These are phyloP conservation scores for Calosoma granatense DNA, from an alignment of 1,140 invertebrate genomes.

Conservation along the genomic window DNA sequence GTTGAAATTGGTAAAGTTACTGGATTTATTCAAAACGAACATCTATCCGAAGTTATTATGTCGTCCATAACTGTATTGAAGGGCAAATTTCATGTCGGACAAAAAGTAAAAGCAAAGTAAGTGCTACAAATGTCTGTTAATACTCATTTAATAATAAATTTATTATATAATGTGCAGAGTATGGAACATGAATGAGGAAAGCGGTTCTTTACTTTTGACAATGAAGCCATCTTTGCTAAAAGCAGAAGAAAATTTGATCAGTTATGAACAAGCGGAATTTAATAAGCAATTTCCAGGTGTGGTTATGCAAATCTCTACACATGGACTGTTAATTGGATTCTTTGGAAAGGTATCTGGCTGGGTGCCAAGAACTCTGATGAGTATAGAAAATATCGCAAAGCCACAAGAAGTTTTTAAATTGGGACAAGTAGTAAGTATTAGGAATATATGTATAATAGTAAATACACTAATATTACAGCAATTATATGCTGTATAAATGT, in stretches of 20 bases:
- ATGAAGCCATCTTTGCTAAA: conserved; percentile 46
- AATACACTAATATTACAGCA: conserved; percentile 7
- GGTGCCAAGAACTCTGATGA: conserved; percentile 41
- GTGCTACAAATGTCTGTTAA: not conserved
- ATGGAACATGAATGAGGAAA: conserved; percentile 31
- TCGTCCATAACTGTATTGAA: conserved; percentile 23
- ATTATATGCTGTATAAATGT: no score
- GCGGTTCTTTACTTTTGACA: conserved; percentile 40
- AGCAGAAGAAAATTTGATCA: conserved; percentile 36
- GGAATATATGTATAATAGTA: no score
- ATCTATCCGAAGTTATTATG: conserved; percentile 23
- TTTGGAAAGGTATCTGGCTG: conserved; percentile 47
- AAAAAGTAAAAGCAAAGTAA: conserved; percentile 35
- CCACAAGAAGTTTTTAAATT: conserved; percentile 40
- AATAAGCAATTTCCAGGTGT: conserved; percentile 44
- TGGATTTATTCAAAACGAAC: conserved; percentile 32
- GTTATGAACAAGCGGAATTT: conserved; percentile 37
- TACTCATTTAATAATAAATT: conserved; percentile 7
- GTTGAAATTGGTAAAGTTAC: conserved; percentile 31
- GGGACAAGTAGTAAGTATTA: conserved; percentile 48
- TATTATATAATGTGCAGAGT: conserved; percentile 33
- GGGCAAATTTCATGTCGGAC: conserved; percentile 35
- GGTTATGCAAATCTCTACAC: conserved; percentile 36
- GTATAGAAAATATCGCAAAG: conserved; percentile 33
- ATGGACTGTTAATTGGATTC: conserved; percentile 46